Percentiles rank a stretch among this genome's conserved stretches.
phyloP scores from a whole-genome alignment of 1,140 invertebrate genomes.

The Nilaparvata lugens region DNA sequence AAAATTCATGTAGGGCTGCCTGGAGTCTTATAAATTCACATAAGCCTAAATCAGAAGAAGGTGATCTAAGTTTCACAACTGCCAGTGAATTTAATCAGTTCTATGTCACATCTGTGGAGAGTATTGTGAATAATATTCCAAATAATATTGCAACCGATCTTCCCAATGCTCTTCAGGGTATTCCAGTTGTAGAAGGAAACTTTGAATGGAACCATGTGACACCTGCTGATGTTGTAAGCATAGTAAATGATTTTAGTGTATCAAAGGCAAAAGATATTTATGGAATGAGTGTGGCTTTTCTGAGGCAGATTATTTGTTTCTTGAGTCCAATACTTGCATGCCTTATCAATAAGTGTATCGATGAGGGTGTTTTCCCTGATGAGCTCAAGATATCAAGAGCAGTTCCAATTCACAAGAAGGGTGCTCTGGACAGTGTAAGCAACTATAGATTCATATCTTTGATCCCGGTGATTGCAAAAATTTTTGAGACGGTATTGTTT shows the following conservation, averaged over 20 bases:
- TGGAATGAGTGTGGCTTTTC: not conserved
- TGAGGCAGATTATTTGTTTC: not conserved
- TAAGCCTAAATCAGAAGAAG: too few relatives aligned
- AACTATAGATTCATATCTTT: not conserved
- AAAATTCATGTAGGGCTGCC: too few relatives aligned
- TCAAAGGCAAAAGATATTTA: not conserved
- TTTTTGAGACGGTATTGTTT: too few relatives aligned
- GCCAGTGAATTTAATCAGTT: too few relatives aligned
- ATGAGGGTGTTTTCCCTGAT: not conserved
- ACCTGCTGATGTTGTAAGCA: not conserved
- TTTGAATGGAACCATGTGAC: too few relatives aligned
- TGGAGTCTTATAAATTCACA: too few relatives aligned
- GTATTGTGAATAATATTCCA: too few relatives aligned
- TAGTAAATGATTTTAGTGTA: not conserved
- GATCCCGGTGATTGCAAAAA: not conserved
- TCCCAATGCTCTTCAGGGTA: too few relatives aligned
- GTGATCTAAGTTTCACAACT: too few relatives aligned
- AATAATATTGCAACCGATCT: too few relatives aligned
- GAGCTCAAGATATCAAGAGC: not conserved
- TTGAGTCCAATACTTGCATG: not conserved
- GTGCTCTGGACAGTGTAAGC: not conserved
- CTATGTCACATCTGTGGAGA: too few relatives aligned
- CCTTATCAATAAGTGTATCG: not conserved
- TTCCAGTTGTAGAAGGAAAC: too few relatives aligned
- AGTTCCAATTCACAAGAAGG: not conserved